phyloP scores from a whole-genome alignment of 1,140 invertebrate species.

The Planococcus citri region DNA sequence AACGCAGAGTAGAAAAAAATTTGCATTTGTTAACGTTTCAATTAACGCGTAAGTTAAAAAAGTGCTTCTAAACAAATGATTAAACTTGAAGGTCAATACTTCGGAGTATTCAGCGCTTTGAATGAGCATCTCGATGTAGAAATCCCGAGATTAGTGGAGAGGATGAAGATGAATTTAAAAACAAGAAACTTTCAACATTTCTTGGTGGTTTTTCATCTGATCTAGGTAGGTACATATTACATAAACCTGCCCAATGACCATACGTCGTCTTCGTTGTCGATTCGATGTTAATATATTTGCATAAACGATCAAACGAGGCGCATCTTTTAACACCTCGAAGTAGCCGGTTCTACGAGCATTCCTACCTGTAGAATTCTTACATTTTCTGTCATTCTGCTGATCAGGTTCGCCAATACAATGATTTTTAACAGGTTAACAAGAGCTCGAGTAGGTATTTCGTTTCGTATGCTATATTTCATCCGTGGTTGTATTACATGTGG shows the following conservation, averaged over 20 bases:
- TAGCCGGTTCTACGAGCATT: too few relatives aligned
- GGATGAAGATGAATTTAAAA: not conserved
- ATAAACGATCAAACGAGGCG: too few relatives aligned
- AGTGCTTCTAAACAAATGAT: slow-evolving; percentile 9
- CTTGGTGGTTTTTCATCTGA: not conserved
- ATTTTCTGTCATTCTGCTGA: too few relatives aligned
- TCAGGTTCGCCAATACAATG: too few relatives aligned
- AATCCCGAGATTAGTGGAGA: not conserved
- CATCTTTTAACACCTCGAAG: too few relatives aligned
- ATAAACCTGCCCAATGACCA: not conserved
- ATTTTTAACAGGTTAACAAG: too few relatives aligned
- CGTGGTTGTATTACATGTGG: too few relatives aligned
- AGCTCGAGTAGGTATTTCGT: too few relatives aligned
- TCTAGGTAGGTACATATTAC: not conserved
- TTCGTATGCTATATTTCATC: too few relatives aligned
- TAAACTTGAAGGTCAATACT: slow-evolving; percentile 1
- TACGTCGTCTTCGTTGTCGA: not conserved
- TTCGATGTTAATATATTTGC: not conserved
- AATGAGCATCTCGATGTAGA: not conserved
- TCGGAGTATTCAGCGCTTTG: not conserved
- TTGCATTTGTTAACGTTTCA: slow-evolving; percentile 12
- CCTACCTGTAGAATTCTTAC: too few relatives aligned
- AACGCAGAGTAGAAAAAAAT: too few relatives aligned
- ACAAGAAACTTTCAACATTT: slow-evolving; percentile 11
- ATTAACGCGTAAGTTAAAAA: slow-evolving; percentile 13